Evolutionary conservation across 2,888 invertebrate genomes (phyloP), one percentile per base, ranked within the genome.

Genomic region (Caenorhabditis afra): DNA sequence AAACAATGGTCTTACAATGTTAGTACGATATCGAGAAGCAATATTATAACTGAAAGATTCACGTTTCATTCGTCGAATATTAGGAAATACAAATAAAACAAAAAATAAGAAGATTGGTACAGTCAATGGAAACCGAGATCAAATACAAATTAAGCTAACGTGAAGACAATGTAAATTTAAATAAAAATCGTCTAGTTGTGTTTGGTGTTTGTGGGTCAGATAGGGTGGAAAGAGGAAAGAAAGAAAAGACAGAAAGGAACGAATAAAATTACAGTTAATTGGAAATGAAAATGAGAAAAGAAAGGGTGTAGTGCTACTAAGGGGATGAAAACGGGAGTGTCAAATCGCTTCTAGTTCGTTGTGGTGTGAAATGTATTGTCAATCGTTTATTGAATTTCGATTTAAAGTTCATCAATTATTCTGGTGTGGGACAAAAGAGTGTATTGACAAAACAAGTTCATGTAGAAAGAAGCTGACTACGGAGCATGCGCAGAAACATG

Each of bases 281-380:
- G 29, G 29, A 29, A 29, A n/a, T n/a, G n/a, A n/a, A n/a, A n/a
- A n/a, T 8, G 71, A 64, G 64, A 62, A 57, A 35, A 50, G 41
- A 57, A 64, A 64, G 22, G 49, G 58, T 62, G 62, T 14, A 52
- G 58, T 73, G 64, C 50, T 73, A 58, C 73, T 64, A 52, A 49
- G 14, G 61, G 61, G 22, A 49, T 35, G 35, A 47, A 22, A 50
- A 29, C 3, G 29, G 29, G 7, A 29, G 29, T 29, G 35, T 71
- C 62, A 78, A 62, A 53, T 78, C 71, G 78, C 78, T 78, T 78
- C 71, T 78, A 78, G 78, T 78, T 71, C 59, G 39, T 61, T 78
- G 78, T 71, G 77, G 64, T 64, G 39, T 57, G 57, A 61, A 70
- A 77, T 52, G 55, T 61, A 67, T 62, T 53, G 45, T 61, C 57